These are phyloP conservation scores for Arctopsyche grandis DNA, from an alignment of 1,140 invertebrate species.

Conservation along the genomic window DNA sequence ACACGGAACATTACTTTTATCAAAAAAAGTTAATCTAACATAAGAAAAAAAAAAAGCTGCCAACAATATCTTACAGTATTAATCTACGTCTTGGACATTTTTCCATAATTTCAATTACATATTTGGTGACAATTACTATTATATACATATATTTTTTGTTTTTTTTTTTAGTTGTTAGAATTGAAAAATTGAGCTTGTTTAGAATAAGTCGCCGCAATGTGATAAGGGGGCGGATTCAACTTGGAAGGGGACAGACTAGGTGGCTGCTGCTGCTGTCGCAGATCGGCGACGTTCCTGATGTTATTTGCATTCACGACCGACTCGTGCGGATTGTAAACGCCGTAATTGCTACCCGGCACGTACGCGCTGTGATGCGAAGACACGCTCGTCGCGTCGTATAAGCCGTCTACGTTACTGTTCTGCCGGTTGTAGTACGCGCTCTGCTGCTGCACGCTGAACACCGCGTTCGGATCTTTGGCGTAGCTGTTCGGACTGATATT, in stretches of 20 bases:
- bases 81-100: too few species aligned
- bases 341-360: slow-evolving; percentile 36
- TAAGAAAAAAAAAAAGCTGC: too few species aligned
- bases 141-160: too few species aligned
- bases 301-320: slow-evolving; percentile 31
- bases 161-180: slow-evolving; percentile 49
- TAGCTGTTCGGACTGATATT: background rate
- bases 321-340: slow-evolving; percentile 47
- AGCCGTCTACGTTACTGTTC: background rate
- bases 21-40: too few species aligned
- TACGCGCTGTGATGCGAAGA: slow-evolving; percentile 47
- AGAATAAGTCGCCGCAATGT: slow-evolving; percentile 66
- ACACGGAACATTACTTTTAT: too few species aligned
- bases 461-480: slow-evolving; percentile 4
- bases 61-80: too few species aligned
- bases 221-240: slow-evolving; percentile 64
- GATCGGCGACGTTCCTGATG: slow-evolving; percentile 55
- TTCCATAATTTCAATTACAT: too few species aligned
- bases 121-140: too few species aligned
- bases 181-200: slow-evolving; percentile 68
- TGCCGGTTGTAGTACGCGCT: slow-evolving; percentile 5
- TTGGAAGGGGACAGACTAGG: slow-evolving; percentile 59
- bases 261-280: slow-evolving; percentile 59
- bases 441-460: slow-evolving; percentile 18
- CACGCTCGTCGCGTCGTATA: slow-evolving; percentile 43